Evolutionary conservation across 2,797 vertebrate genomes (phyloP), one percentile per base, ranked within the genome.

Genomic region (Capromys pilorides): DNA sequence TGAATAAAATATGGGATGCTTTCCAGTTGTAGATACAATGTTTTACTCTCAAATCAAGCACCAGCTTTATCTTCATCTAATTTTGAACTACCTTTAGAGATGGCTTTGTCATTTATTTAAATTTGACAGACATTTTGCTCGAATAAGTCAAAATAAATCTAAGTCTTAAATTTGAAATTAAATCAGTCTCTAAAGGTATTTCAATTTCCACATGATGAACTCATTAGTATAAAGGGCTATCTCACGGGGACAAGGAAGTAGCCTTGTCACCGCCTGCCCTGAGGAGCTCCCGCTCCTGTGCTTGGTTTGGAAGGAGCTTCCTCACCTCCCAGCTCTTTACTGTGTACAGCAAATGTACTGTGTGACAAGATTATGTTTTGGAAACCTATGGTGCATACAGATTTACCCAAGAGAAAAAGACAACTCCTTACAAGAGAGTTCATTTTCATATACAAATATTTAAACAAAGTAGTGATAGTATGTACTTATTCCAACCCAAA

Each of bases 91-190:
- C 2, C 9, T 86, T 57, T 19, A 69, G 12, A 39, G 2, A 64
- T 22, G 16, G 14, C 21, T 75, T 31, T 57, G 59, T 66, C 18
- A 77, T 18, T 4, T 66, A 64, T 79, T 16, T 84, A 87, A 54
- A 26, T 62, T 75, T 77, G 13, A 6, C 80, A 91, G 12, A 18
- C n/a, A 18, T 86, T 83, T 36, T 36, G 10, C 13, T 86, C 54
- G 85, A 41, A 33, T 45, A 45, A 88, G 16, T 82, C 19, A 86
- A 93, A 81, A 16, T 75, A 61, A 93, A 84, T 31, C 26, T n/a
- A 59, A 92, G 5, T 31, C 24, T 96, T 94, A 79, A 71, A 59
- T 59, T 73, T 81, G 4, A 92, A 84, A 77, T 22, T 75, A 28
- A 45, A 49, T 49, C 73, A 49, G 7, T 18, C 14, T 18, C 73